These are phyloP conservation scores for Ictidomys tridecemlineatus DNA, from an alignment of 2,113 vertebrate genomes.

Conservation along the genomic window DNA sequence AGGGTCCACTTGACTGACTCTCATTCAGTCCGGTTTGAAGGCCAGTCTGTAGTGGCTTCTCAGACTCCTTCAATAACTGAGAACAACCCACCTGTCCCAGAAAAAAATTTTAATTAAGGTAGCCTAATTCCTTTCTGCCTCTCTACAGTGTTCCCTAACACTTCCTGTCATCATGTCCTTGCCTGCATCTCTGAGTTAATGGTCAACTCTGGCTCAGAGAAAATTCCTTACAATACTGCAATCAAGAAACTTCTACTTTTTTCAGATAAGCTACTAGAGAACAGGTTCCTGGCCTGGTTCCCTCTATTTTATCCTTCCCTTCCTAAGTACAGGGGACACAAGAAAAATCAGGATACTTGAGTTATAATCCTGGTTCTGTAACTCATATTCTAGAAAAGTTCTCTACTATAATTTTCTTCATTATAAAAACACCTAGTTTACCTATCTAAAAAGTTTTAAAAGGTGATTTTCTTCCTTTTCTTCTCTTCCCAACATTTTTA, in stretches of 20 bases:
- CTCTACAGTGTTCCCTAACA: background rate
- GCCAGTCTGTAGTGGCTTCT: constrained; percentile 87
- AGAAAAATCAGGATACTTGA: background rate
- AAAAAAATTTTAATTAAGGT: background rate
- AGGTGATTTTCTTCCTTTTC: background rate
- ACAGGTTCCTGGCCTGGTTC: background rate
- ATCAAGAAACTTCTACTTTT: background rate
- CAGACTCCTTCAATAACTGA: constrained; percentile 89
- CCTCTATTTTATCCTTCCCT: background rate
- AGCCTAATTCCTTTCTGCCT: background rate
- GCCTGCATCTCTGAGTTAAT: background rate
- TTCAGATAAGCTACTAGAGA: too few relatives aligned
- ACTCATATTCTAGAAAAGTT: background rate
- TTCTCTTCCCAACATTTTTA: background rate
- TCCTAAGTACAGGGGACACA: background rate
- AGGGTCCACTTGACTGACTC: constrained; percentile 84
- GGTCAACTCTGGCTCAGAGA: background rate
- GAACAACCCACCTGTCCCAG: constrained; percentile 88
- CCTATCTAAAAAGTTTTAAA: background rate
- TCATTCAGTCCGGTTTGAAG: constrained; percentile 82
- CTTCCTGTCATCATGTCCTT: background rate
- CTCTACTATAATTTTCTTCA: background rate
- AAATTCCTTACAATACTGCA: background rate
- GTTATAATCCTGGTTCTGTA: background rate
- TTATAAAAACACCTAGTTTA: background rate